Conservation (phyloP, 2,113 vertebrate genomes). For the Elaphurus davidianus region DNA sequence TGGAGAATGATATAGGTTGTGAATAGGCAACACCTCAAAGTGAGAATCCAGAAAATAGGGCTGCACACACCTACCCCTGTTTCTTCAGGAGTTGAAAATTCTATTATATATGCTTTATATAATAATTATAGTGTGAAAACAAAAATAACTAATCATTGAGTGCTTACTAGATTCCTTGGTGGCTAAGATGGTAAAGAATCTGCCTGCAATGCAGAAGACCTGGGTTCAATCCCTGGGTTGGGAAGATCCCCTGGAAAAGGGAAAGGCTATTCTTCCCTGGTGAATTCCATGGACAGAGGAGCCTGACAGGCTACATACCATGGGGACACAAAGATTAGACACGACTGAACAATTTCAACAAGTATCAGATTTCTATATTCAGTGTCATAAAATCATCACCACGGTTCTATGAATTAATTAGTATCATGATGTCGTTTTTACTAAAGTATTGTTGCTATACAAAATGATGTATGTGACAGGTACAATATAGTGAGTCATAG, state of each 20-base stretch:
- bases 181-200: background rate
- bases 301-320: background rate
- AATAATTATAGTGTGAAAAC: background rate
- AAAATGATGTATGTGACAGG: background rate
- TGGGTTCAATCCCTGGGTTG: background rate
- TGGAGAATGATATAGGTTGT: background rate
- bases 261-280: background rate
- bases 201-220: background rate
- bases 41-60: background rate
- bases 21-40: background rate
- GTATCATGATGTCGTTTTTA: background rate
- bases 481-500: background rate
- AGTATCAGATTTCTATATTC: background rate
- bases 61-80: background rate
- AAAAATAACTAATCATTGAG: background rate
- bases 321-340: background rate
- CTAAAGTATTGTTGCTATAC: background rate
- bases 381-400: background rate
- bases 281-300: background rate
- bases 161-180: background rate
- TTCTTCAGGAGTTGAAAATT: background rate
- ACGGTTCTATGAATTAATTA: background rate
- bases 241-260: background rate
- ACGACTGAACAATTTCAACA: background rate
- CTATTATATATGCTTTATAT: background rate